These are phyloP conservation scores for Mastomys coucha DNA, from an alignment of 2,113 vertebrate species.

Conservation along the genomic window DNA sequence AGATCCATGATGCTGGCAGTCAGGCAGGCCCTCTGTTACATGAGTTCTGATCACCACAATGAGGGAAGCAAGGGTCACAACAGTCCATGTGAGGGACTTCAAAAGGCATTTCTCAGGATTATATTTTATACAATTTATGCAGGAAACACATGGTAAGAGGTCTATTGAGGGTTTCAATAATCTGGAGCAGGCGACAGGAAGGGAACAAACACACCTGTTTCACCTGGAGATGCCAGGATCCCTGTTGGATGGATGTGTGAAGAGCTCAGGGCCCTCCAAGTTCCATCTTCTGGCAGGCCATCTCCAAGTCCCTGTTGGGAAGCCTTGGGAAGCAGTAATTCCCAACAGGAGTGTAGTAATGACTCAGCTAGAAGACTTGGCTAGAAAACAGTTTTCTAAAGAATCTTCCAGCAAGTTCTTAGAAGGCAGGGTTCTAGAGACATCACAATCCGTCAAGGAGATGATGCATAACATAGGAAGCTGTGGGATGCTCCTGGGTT, in stretches of 20 bases:
- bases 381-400: neutral
- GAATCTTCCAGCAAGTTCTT: neutral
- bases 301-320: neutral
- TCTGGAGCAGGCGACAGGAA: neutral
- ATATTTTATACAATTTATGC: neutral
- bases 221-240: neutral
- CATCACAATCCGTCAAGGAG: neutral
- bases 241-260: neutral
- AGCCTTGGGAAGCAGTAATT: neutral
- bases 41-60: neutral
- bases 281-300: neutral
- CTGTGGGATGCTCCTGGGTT: neutral
- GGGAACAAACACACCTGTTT: neutral
- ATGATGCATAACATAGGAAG: neutral
- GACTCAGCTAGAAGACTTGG: neutral
- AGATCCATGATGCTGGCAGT: neutral
- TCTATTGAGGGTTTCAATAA: neutral
- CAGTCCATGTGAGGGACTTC: neutral
- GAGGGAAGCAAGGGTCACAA: neutral
- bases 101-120: conserved; percentile 29
- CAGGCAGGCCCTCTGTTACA: neutral
- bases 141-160: neutral
- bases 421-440: conserved; percentile 37
- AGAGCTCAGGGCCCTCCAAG: neutral
- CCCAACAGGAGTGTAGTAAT: neutral